A percentile compares a stretch with the other conserved stretches of the same genome.
These are phyloP conservation scores for Dascyllus trimaculatus DNA, from an alignment of 2,113 vertebrate species.

Conservation along the genomic window DNA sequence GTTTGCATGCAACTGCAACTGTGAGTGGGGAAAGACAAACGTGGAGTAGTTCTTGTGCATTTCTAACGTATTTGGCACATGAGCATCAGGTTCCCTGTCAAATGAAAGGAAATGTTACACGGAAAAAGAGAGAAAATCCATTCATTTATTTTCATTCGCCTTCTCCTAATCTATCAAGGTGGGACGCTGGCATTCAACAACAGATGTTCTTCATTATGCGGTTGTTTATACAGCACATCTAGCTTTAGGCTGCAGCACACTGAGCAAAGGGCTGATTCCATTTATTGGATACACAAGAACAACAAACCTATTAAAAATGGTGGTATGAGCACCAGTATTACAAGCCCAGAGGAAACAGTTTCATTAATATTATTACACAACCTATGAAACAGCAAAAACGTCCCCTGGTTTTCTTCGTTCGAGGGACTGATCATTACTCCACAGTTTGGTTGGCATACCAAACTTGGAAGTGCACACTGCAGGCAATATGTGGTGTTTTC, in stretches of 20 bases:
- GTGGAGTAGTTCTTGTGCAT: neutral
- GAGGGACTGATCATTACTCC: conserved; percentile 52
- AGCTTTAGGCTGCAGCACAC: conserved; percentile 57
- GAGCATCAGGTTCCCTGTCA: neutral
- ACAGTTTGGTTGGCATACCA: conserved; percentile 23
- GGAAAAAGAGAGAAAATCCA: neutral
- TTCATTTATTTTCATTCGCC: conserved; percentile 30
- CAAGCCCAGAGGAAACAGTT: conserved; percentile 59
- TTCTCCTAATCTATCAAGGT: conserved; percentile 40
- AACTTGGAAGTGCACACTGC: conserved; percentile 55
- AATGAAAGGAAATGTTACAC: neutral
- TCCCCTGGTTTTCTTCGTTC: conserved; percentile 30
- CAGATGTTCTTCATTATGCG: conserved; percentile 74
- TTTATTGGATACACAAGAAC: conserved; percentile 67
- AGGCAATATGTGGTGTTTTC: conserved; percentile 57
- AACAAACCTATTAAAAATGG: conserved; percentile 71
- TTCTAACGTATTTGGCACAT: neutral
- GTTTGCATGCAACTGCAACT: neutral
- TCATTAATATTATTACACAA: conserved; percentile 64
- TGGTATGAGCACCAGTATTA: conserved; percentile 56
- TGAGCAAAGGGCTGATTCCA: conserved; percentile 58
- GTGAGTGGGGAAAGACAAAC: neutral
- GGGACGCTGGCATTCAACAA: conserved; percentile 34
- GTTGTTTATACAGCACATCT: conserved; percentile 64
- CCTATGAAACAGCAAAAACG: conserved; percentile 40